Evolutionary conservation across 2,113 vertebrate genomes (phyloP), one percentile per base, ranked within the genome.

Genomic region (Speoplatyrhinus poulsoni): DNA sequence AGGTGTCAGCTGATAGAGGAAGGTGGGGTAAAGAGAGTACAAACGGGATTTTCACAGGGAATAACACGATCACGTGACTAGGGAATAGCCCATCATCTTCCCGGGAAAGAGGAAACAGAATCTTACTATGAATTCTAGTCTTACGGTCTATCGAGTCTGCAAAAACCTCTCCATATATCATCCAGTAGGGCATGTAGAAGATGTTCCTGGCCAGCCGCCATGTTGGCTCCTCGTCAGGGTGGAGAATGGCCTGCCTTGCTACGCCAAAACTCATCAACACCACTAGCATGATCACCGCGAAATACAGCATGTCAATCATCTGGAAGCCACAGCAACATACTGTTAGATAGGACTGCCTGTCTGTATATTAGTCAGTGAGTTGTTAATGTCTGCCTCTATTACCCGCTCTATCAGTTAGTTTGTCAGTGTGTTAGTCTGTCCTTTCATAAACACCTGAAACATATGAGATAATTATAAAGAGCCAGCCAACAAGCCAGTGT

Each of bases 91-190:
- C 90, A 91, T 91, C 90, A 90, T 93, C 93, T 90, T 91, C 92
- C 91, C 89, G 81, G 74, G 91, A 92, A 93, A 89, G 92, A 94
- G 92, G 90, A 94, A 94, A 93, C 90, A 93, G 90, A 93, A 84
- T 94, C 97, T 98, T 98, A 98, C 98, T 98, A 96, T 99, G 91
- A 93, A 99, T 90, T 95, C 96, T 97, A 96, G 90, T 99, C 98
- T 99, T 98, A 99, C 97, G 97, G 95, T 99, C 98, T 95, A 98
- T 98, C 94, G 97, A 98, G 94, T 99, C 98, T 59, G 97, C 97
- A 92, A 99, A 99, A 93, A 99, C 97, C 88, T 99, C 98, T 77
- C 98, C 98, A 3, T 98, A 99, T 92, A 99, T 99, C 98, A 99
- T 99, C 98, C 98, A 99, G 88, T 99, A 99, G 0, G 98, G 98